These are phyloP conservation scores for Scrobipalpa costella DNA, from an alignment of 2,888 invertebrate genomes.

Conservation along the genomic window DNA sequence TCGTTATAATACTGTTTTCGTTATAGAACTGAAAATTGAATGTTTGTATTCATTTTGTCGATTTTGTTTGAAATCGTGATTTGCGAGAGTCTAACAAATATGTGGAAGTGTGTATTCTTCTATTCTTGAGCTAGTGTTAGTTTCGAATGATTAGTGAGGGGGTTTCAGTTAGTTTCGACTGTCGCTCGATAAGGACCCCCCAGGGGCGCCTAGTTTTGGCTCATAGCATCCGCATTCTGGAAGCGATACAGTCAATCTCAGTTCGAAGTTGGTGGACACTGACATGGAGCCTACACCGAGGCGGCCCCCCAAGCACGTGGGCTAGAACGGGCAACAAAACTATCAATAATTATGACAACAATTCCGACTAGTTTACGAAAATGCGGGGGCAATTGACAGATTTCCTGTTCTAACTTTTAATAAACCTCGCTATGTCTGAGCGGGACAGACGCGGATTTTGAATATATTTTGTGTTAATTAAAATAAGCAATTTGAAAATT, in stretches of 20 bases:
- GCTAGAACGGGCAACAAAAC: conserved; percentile 13
- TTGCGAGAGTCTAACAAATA: not conserved
- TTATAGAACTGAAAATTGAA: not conserved
- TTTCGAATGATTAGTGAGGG: not conserved
- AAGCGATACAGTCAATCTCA: not conserved
- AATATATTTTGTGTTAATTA: too few species aligned
- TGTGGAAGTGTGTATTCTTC: not conserved
- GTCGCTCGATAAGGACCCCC: not conserved
- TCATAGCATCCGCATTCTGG: conserved; percentile 7
- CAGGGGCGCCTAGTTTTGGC: not conserved
- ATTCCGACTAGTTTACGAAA: not conserved
- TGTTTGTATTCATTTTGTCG: conserved; percentile 6
- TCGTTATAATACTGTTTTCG: not conserved
- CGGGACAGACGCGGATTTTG: not conserved
- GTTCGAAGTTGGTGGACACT: not conserved
- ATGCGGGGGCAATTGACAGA: not conserved
- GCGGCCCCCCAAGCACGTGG: not conserved
- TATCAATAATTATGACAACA: conserved; percentile 5
- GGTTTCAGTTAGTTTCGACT: not conserved
- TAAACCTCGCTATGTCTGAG: not conserved
- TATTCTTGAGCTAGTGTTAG: not conserved
- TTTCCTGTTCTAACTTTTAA: too few species aligned
- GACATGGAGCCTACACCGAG: not conserved
- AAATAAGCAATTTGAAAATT: too few species aligned
- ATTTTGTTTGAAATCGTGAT: not conserved